Conservation (phyloP, 92 coral and sea anemone genomes). For the Paragorgia papillata region DNA sequence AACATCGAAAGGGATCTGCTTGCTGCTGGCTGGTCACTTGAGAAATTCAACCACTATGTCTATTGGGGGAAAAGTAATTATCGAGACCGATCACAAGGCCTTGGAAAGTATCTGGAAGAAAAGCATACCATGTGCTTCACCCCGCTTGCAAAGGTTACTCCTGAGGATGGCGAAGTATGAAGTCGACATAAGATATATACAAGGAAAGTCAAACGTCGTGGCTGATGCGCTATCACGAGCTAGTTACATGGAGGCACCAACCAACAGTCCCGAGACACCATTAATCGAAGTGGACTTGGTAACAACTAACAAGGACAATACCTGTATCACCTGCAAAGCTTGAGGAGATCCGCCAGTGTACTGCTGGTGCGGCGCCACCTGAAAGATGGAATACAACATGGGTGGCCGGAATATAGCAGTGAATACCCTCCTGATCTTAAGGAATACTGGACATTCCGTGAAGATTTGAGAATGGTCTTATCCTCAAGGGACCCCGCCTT, state of each 20-base stretch:
- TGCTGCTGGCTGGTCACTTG: no score
- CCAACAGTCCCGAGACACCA: no score
- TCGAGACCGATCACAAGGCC: slow-evolving; percentile 59
- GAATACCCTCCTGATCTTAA: slow-evolving; percentile 54
- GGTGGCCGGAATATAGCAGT: slow-evolving; percentile 49
- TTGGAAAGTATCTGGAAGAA: slow-evolving; percentile 61
- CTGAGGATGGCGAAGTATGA: slow-evolving; percentile 65
- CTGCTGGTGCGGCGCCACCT: slow-evolving; percentile 36
- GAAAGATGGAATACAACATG: slow-evolving; percentile 58
- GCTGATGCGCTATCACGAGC: slow-evolving; percentile 63
- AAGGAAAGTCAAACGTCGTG: slow-evolving; percentile 49
- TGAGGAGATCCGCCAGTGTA: slow-evolving; percentile 41
- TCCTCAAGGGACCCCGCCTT: no score
- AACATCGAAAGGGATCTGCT: no score
- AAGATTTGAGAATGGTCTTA: no score
- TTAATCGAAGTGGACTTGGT: slow-evolving; percentile 43
- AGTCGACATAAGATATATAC: slow-evolving; percentile 55
- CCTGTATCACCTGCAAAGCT: slow-evolving; percentile 53
- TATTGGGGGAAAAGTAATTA: slow-evolving; percentile 55
- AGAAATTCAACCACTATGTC: slow-evolving; percentile 58
- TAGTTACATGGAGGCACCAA: no score
- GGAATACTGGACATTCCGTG: slow-evolving; percentile 45
- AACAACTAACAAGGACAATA: background rate
- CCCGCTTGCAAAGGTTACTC: slow-evolving; percentile 60
- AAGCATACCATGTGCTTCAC: slow-evolving; percentile 53